Base-by-base conservation (phyloP, 2,888 invertebrate species). In the Gari tellinella region DNA sequence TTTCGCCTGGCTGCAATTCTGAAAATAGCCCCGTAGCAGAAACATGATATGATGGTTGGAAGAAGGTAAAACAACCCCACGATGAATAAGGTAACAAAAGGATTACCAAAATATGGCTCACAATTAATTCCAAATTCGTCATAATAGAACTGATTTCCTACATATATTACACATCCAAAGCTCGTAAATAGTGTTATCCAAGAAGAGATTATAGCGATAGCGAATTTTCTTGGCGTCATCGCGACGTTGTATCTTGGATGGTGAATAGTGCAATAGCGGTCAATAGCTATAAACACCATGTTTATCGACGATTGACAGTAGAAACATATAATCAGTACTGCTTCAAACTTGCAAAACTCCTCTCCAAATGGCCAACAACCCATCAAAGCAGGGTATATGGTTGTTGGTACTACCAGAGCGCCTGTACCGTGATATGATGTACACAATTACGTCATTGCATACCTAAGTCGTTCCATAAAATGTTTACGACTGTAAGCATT, bases 341-440 rank as follows among this genome's bases (percentile, higher is more conserved):
- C 82, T 60, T 82, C 80, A 10, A 80, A 12, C 53, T 75, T 77
- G 60, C 82, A 82, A 37, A 82, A 60, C 4, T 56, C 51, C 40
- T 77, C 69, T 15, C 80, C 80, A 46, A 77, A 78, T 1, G 82
- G 82, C 82, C 82, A 82, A 51, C 82, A 82, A 8, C 63, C 68
- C 26, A 69, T 70, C 3, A 82, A 56, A 0, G 80, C 80, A 14
- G 82, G 70, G 25, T 82, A 82, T 15, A 80, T 51, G 10, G 75
- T 78, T 12, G 75, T 72, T 3, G 82, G 72, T 5, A 74, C 74
- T 61, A 82, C 70, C 7, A 80, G 60, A 1, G 73, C 17, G 5
- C 82, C 82, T 43, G 80, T 80, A n/a, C 75, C 57, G 8, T 75
- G 67, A 40, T 82, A 80, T 1, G 82, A 75, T 49, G 75, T 75